Conservation (phyloP, 1,140 invertebrate genomes). For the Penaeus indicus region DNA sequence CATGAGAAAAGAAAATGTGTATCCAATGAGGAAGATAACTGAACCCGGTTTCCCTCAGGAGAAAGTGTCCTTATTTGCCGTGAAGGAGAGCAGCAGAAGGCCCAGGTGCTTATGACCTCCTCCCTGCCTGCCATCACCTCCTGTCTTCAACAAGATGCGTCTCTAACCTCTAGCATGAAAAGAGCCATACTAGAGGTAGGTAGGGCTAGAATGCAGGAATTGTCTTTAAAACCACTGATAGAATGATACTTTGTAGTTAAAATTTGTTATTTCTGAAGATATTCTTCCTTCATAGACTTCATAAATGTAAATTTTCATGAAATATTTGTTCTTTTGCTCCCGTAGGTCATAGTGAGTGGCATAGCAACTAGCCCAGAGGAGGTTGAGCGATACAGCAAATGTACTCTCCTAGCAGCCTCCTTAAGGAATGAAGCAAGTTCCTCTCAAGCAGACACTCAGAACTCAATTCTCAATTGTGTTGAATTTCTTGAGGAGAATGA, state of each 20-base stretch:
- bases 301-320: background rate
- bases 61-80: conserved; percentile 95
- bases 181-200: conserved; percentile 76
- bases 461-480: conserved; percentile 74
- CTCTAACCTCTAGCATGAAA: conserved; percentile 75
- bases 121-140: conserved; percentile 83
- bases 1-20: background rate
- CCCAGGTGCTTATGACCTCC: conserved; percentile 78
- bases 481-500: conserved; percentile 76
- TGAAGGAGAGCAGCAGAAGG: conserved; percentile 79
- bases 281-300: too few species aligned
- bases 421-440: conserved; percentile 27
- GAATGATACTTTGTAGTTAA: too few species aligned
- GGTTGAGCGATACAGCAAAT: conserved; percentile 83
- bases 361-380: conserved; percentile 81
- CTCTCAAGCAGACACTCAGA: conserved; percentile 60
- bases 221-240: too few species aligned
- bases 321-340: background rate
- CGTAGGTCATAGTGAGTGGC: conserved; percentile 86
- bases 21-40: background rate
- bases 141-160: conserved; percentile 78
- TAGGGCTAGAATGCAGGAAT: too few species aligned
- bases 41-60: conserved; percentile 73
- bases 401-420: conserved; percentile 78
- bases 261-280: too few species aligned